Conservation (phyloP, 2,113 vertebrate species). For the Columba livia region DNA sequence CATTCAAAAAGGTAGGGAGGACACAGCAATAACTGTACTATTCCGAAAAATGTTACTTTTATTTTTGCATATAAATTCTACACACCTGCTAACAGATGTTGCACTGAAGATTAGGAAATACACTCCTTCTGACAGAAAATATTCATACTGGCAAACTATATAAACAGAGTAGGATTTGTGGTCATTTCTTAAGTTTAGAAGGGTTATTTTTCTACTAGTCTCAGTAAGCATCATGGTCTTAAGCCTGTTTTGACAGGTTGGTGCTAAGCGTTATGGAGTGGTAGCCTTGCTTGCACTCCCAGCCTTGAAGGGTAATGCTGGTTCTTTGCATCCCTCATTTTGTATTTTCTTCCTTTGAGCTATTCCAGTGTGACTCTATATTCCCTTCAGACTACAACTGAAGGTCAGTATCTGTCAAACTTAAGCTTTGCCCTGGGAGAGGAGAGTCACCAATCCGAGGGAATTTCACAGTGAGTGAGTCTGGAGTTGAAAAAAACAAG, state of each 20-base stretch:
- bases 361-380: not conserved
- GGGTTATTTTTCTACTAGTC: not conserved
- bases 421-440: not conserved
- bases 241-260: not conserved
- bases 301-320: not conserved
- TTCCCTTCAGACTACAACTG: not conserved
- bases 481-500: not conserved
- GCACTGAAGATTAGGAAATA: not conserved
- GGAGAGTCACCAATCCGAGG: not conserved
- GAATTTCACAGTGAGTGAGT: constrained; percentile 11
- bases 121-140: not conserved
- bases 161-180: not conserved
- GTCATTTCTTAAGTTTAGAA: not conserved
- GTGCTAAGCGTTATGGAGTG: not conserved
- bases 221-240: not conserved
- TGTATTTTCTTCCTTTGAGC: not conserved
- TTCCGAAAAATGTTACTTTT: not conserved
- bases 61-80: not conserved
- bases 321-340: not conserved
- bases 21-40: not conserved
- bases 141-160: not conserved
- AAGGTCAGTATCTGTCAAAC: not conserved
- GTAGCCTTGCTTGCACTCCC: not conserved
- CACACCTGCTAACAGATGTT: not conserved
- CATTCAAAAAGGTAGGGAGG: not conserved